Evolutionary conservation across 2,888 invertebrate genomes (phyloP).

Genomic region (Apamea sordens): DNA sequence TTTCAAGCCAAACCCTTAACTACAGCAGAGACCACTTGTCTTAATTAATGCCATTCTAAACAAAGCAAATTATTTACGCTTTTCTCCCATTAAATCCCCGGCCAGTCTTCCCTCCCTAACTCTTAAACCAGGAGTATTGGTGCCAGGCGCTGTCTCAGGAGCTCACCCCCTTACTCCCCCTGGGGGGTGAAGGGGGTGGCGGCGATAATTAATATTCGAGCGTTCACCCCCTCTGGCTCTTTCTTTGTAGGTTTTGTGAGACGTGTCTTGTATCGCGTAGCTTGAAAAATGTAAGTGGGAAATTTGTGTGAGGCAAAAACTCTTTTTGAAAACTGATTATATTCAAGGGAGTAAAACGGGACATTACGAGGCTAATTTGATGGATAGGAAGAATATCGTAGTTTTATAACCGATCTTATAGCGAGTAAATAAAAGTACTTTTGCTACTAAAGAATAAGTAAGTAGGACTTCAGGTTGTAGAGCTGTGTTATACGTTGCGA

Average conservation of each 20-base stretch:
- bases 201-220: conserved; percentile 80
- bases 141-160: conserved; percentile 82
- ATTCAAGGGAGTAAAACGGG: background rate
- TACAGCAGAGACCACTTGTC: background rate
- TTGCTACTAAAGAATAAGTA: background rate
- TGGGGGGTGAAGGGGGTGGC: conserved; percentile 49
- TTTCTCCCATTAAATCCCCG: conserved; percentile 24
- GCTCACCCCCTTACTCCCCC: conserved; percentile 49
- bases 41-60: background rate
- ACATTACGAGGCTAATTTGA: background rate
- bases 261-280: conserved; percentile 43
- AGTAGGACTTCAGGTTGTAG: background rate
- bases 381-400: background rate
- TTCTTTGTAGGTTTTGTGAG: conserved; percentile 61
- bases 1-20: background rate
- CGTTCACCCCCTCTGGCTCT: conserved; percentile 63
- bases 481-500: background rate
- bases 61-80: conserved; percentile 17
- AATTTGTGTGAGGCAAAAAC: background rate
- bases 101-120: conserved; percentile 42
- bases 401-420: background rate
- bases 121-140: conserved; percentile 75
- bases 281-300: conserved; percentile 40
- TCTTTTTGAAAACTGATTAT: conserved; percentile 11
- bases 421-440: background rate